Evolutionary conservation across 2,113 vertebrate genomes (phyloP).

Genomic region (Nematolebias whitei): DNA sequence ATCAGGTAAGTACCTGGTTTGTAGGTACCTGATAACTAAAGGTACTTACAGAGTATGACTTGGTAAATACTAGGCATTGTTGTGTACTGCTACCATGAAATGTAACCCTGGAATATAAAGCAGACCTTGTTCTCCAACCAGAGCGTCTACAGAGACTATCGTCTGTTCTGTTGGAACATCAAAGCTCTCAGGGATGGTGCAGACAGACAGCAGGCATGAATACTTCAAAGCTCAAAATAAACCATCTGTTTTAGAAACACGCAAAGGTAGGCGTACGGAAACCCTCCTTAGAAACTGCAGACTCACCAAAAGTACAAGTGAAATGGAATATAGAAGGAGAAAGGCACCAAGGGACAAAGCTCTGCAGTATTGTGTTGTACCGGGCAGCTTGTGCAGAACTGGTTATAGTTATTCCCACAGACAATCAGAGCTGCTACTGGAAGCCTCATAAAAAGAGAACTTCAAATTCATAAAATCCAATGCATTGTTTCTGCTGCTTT

Average conservation of each 20-base stretch:
- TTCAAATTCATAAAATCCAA: too few relatives aligned
- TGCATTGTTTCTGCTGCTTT: too few relatives aligned
- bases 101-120: background rate
- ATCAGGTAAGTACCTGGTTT: too few relatives aligned
- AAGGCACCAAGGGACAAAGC: background rate
- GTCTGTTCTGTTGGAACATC: constrained; percentile 29
- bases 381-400: too few relatives aligned
- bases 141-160: background rate
- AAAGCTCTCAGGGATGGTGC: constrained; percentile 21
- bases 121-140: constrained; percentile 10
- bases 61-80: too few relatives aligned
- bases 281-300: background rate
- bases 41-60: too few relatives aligned
- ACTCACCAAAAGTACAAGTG: too few relatives aligned
- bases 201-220: constrained; percentile 9
- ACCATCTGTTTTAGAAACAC: constrained; percentile 20
- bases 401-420: too few relatives aligned
- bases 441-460: too few relatives aligned
- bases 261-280: background rate
- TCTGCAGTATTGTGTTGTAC: too few relatives aligned
- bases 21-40: too few relatives aligned
- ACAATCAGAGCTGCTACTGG: too few relatives aligned
- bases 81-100: background rate
- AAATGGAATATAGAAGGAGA: background rate
- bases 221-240: constrained; percentile 4